Percentiles rank a stretch among this genome's conserved stretches.
These are phyloP conservation scores for Saiga tatarica DNA, from an alignment of 2,113 vertebrate species.

Conservation along the genomic window DNA sequence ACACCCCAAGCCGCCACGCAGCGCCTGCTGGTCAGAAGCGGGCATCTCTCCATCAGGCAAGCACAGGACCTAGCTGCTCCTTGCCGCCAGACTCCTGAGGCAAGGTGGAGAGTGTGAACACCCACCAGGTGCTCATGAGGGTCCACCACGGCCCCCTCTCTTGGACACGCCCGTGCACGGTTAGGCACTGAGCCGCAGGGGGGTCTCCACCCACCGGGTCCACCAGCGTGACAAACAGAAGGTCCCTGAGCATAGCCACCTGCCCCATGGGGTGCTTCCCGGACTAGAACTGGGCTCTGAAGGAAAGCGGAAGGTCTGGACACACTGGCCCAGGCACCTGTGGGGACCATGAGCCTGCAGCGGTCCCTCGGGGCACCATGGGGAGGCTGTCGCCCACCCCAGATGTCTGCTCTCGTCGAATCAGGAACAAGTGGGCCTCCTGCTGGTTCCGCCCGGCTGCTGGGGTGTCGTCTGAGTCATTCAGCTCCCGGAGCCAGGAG, in stretches of 20 bases:
- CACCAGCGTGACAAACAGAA: neutral
- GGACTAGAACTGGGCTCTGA: neutral
- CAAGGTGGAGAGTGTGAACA: neutral
- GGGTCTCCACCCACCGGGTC: neutral
- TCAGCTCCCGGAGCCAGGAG: neutral
- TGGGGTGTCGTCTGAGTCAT: neutral
- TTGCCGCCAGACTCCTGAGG: neutral
- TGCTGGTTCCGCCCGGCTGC: neutral
- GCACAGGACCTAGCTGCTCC: neutral
- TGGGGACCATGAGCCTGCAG: neutral
- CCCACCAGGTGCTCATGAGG: neutral
- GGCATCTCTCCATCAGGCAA: neutral
- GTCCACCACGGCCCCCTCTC: too few species aligned
- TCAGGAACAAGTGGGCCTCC: neutral
- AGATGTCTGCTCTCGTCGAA: neutral
- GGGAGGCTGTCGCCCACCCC: neutral
- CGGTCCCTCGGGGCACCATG: accelerated
- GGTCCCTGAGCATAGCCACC: neutral
- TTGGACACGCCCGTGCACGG: accelerated
- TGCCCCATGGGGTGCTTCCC: neutral
- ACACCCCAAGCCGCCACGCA: neutral
- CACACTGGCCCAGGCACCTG: neutral
- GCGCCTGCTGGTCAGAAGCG: accelerated
- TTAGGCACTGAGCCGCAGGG: neutral
- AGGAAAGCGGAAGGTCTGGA: neutral